Percentiles rank a stretch among this genome's conserved stretches.
Conservation (phyloP, 1,140 invertebrate species). For the Nasonia vitripennis region DNA sequence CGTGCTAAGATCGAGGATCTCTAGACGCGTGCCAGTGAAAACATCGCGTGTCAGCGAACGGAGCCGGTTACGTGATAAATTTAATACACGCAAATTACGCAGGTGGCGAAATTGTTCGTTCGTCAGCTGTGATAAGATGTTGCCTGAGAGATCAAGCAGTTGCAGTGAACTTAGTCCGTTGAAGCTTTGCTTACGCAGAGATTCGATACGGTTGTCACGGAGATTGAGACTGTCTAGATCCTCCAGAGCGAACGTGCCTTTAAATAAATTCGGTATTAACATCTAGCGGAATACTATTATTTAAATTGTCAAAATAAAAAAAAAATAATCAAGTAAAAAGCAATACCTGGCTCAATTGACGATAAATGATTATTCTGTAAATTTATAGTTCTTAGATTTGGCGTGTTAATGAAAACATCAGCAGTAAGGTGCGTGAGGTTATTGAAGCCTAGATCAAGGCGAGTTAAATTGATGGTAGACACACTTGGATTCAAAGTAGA, state of each 20-base stretch:
- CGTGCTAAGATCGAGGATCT: constrained; percentile 86
- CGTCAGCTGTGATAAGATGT: constrained; percentile 84
- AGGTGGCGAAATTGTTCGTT: constrained; percentile 89
- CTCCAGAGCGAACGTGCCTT: constrained; percentile 73
- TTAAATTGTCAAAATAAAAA: no score
- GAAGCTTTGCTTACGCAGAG: constrained; percentile 85
- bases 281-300: no score
- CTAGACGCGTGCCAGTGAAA: constrained; percentile 86
- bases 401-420: constrained; percentile 81
- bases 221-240: constrained; percentile 85
- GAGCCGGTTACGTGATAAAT: constrained; percentile 85
- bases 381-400: constrained; percentile 80
- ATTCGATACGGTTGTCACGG: constrained; percentile 83
- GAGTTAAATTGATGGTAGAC: constrained; percentile 66
- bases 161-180: constrained; percentile 84
- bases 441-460: constrained; percentile 87
- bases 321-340: background rate
- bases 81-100: constrained; percentile 83
- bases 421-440: constrained; percentile 80
- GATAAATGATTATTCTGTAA: constrained; percentile 81
- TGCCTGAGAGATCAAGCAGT: constrained; percentile 86
- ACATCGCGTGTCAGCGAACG: constrained; percentile 85
- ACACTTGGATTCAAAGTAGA: constrained; percentile 62
- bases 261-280: no score
- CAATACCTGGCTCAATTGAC: constrained; percentile 65